Conservation (phyloP, 37 sponge, comb jelly and placozoan species). For the Eunapius fragilis region DNA sequence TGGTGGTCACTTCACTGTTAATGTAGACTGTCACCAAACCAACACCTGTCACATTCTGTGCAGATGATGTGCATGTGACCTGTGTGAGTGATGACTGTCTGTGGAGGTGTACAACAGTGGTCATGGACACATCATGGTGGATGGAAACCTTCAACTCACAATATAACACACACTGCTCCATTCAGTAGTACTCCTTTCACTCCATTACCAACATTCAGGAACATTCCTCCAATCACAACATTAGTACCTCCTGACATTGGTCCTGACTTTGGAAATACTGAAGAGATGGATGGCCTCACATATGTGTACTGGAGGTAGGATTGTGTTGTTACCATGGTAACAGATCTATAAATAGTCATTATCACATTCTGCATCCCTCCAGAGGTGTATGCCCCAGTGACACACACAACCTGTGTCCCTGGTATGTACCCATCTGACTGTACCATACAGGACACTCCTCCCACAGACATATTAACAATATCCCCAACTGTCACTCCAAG, state of each 20-base stretch:
- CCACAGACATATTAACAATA: constrained; percentile 54
- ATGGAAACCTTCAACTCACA: not conserved
- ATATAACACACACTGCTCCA: constrained; percentile 17
- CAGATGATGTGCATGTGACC: constrained; percentile 20
- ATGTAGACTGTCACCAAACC: constrained; percentile 20
- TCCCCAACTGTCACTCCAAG: constrained; percentile 61
- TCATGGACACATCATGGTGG: not conserved
- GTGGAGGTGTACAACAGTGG: not conserved
- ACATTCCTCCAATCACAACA: constrained; percentile 56
- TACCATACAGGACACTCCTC: constrained; percentile 23
- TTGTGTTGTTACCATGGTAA: not conserved
- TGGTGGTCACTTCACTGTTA: constrained; percentile 6
- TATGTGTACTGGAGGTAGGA: not conserved
- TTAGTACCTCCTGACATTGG: constrained; percentile 76
- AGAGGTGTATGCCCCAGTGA: not conserved
- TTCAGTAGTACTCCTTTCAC: constrained; percentile 30
- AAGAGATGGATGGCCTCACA: not conserved
- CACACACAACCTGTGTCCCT: constrained; percentile 37
- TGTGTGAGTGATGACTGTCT: not conserved
- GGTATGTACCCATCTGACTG: constrained; percentile 16
- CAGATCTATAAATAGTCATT: not conserved
- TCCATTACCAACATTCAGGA: constrained; percentile 64
- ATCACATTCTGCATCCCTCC: not conserved
- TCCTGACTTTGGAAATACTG: constrained; percentile 66
- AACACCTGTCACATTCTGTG: not conserved